phyloP scores from a whole-genome alignment of 2,888 invertebrate genomes.

The Melinopterus prodromus region DNA sequence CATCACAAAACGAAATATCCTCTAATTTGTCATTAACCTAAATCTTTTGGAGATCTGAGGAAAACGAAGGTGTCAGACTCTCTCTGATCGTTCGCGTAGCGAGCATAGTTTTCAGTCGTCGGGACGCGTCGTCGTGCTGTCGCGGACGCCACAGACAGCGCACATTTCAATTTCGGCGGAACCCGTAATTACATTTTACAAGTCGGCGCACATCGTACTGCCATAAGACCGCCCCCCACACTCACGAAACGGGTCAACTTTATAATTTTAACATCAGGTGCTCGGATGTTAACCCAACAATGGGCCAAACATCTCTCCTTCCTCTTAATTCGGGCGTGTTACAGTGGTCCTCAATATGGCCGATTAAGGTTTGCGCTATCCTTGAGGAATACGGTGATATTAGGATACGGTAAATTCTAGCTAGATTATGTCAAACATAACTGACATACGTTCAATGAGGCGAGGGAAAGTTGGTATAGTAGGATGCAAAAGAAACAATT shows the following conservation, averaged over 20 bases:
- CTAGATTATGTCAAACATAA: no score
- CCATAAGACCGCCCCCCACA: neutral
- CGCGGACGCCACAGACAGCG: neutral
- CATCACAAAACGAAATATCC: no score
- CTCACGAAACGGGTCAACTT: neutral
- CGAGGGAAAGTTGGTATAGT: no score
- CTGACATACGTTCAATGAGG: no score
- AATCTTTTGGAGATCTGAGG: neutral
- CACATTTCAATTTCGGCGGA: neutral
- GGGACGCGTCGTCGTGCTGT: neutral
- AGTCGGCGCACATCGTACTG: neutral
- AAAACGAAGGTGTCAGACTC: neutral
- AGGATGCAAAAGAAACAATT: no score
- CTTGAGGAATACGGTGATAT: no score
- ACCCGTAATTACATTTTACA: neutral
- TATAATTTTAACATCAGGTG: conserved; percentile 4
- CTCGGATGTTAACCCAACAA: neutral
- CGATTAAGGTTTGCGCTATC: neutral
- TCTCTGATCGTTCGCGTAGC: neutral
- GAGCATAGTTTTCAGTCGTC: neutral
- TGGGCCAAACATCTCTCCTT: neutral
- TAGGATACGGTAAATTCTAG: no score
- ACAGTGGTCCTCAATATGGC: neutral
- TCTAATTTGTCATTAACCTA: neutral
- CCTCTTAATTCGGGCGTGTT: neutral